Evolutionary conservation across 2,797 vertebrate species (phyloP).

Genomic region (Momotus momota): DNA sequence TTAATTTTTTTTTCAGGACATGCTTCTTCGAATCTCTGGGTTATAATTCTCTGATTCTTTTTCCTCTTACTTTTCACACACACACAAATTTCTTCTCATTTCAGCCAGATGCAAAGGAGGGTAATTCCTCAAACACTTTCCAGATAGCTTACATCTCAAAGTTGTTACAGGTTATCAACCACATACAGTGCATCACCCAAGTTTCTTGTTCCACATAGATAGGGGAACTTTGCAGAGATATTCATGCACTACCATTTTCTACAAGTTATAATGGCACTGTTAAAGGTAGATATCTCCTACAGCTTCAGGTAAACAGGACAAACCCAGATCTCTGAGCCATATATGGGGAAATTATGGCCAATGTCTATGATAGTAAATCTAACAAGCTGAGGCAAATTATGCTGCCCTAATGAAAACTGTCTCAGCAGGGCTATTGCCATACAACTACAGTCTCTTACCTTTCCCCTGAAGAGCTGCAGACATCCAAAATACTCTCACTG

Average conservation of each 20-base stretch:
- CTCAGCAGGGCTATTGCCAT: not conserved
- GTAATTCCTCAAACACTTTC: not conserved
- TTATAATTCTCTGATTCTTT: not conserved
- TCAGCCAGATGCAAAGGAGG: not conserved
- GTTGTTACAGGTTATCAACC: not conserved
- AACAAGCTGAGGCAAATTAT: not conserved
- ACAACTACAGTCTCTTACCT: not conserved
- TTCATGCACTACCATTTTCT: not conserved
- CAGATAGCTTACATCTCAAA: not conserved
- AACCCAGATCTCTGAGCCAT: not conserved
- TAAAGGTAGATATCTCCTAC: not conserved
- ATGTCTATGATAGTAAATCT: not conserved
- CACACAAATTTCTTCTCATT: not conserved
- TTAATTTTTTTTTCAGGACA: not conserved
- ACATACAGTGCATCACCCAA: not conserved
- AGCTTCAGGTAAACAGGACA: not conserved
- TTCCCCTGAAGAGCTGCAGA: not conserved
- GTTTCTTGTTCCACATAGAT: not conserved
- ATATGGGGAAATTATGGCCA: rapidly evolving
- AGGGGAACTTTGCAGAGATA: not conserved
- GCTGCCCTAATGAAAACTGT: not conserved
- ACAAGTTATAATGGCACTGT: not conserved
- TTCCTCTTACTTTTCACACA: not conserved
- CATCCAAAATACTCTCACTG: not conserved
- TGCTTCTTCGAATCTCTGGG: not conserved